Evolutionary conservation across 92 coral and sea anemone species (phyloP).

Genomic region (Meandrina meandrites): DNA sequence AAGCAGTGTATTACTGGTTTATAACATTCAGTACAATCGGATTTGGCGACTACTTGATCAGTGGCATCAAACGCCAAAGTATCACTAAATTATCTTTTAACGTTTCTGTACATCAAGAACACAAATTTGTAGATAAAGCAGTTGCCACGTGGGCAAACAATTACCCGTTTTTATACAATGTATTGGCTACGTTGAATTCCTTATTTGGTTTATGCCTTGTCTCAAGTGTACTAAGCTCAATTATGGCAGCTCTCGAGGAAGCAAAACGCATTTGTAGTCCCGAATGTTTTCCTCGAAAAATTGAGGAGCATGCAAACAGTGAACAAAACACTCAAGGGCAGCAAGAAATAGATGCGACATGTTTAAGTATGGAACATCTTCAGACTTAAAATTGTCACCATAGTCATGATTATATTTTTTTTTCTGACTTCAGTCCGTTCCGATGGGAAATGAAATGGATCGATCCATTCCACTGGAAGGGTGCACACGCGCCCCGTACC

Average conservation of each 20-base stretch:
- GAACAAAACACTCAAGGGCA: not conserved
- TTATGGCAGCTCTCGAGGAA: conserved; percentile 21
- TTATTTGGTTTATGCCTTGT: not conserved
- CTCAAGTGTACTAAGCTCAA: not conserved
- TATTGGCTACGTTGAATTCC: not conserved
- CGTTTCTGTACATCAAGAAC: not conserved
- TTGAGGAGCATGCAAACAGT: not conserved
- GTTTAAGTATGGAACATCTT: not conserved
- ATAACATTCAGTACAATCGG: conserved; percentile 46
- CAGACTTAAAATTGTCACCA: not conserved
- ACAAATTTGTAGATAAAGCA: not conserved
- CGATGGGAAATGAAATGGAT: too few relatives aligned
- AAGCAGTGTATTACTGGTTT: conserved; percentile 51
- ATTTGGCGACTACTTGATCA: conserved; percentile 23
- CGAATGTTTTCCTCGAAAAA: conserved; percentile 4
- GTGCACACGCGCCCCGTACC: too few relatives aligned
- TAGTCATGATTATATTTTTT: too few relatives aligned
- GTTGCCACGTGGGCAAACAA: not conserved
- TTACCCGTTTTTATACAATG: not conserved
- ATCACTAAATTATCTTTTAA: not conserved
- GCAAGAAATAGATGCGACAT: not conserved
- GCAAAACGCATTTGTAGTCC: not conserved
- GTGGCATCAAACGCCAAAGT: not conserved
- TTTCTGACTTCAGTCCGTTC: too few relatives aligned
- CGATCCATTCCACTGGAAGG: too few relatives aligned